Evolutionary conservation across 2,797 vertebrate species (phyloP).

Genomic region (Melanotaenia nigrans): DNA sequence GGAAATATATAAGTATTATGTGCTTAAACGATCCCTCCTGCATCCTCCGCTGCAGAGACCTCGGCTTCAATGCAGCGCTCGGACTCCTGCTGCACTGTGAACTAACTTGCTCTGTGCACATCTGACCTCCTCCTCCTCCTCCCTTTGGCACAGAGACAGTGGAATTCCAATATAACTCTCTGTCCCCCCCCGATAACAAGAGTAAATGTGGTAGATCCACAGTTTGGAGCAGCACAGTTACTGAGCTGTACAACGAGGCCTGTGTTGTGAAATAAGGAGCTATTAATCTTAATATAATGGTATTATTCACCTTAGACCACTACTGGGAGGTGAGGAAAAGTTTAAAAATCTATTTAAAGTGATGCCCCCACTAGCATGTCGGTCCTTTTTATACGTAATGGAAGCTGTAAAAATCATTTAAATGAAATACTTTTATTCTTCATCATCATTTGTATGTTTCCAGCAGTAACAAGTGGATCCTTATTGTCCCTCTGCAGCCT

Average conservation of each 20-base stretch:
- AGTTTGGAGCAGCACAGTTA: conserved; percentile 24
- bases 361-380: not conserved
- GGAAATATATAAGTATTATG: not conserved
- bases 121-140: conserved; percentile 24
- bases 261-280: conserved; percentile 34
- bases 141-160: conserved; percentile 61
- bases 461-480: conserved; percentile 9
- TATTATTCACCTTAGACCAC: conserved; percentile 32
- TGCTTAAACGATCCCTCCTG: not conserved
- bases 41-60: conserved; percentile 21
- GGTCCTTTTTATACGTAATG: not conserved
- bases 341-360: conserved; percentile 15
- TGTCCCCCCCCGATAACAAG: conserved; percentile 54
- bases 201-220: conserved; percentile 45
- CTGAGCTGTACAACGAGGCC: conserved; percentile 24
- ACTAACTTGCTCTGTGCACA: conserved; percentile 22
- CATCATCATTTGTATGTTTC: not conserved
- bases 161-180: conserved; percentile 60
- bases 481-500: conserved; percentile 1
- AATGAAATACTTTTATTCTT: not conserved
- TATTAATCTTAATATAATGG: conserved; percentile 37
- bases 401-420: not conserved
- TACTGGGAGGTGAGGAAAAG: not conserved
- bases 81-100: conserved; percentile 17
- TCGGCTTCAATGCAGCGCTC: conserved; percentile 31